These are phyloP conservation scores for Drosophila bocqueti DNA, from an alignment of 1,140 invertebrate genomes.

Conservation along the genomic window DNA sequence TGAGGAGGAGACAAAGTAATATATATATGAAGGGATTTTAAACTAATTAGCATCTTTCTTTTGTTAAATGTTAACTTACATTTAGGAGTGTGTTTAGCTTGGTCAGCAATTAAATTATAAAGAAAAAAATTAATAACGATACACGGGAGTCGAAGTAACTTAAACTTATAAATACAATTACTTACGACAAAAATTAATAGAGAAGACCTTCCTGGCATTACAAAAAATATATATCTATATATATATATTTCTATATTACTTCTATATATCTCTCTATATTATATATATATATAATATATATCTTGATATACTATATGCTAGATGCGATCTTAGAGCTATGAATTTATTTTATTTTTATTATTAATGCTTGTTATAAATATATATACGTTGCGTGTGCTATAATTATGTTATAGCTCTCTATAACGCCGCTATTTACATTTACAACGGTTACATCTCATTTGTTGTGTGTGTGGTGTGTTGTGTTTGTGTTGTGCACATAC, in stretches of 20 bases:
- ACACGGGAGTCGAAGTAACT: neutral
- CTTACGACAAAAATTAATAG: neutral
- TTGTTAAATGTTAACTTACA: conserved; percentile 26
- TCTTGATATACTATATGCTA: conserved; percentile 15
- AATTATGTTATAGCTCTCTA: conserved; percentile 22
- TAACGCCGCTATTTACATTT: conserved; percentile 26
- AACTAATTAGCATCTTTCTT: conserved; percentile 59
- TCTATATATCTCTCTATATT: conserved; percentile 3
- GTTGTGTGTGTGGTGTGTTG: neutral
- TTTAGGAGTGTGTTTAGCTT: conserved; percentile 25
- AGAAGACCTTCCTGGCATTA: conserved; percentile 25
- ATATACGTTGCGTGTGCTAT: conserved; percentile 8
- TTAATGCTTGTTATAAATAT: conserved; percentile 31
- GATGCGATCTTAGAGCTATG: conserved; percentile 22
- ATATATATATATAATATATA: conserved; percentile 14
- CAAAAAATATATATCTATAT: conserved; percentile 30
- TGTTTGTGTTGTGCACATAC: conserved; percentile 21
- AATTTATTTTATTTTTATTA: conserved; percentile 41
- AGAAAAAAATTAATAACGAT: neutral
- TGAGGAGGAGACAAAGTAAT: conserved; percentile 6
- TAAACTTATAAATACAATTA: neutral
- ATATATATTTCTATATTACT: conserved; percentile 1
- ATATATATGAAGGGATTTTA: conserved; percentile 14
- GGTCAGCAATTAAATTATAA: neutral
- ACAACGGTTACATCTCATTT: neutral